Evolutionary conservation across 2,797 vertebrate species (phyloP).

Genomic region (Bothrops alternatus): DNA sequence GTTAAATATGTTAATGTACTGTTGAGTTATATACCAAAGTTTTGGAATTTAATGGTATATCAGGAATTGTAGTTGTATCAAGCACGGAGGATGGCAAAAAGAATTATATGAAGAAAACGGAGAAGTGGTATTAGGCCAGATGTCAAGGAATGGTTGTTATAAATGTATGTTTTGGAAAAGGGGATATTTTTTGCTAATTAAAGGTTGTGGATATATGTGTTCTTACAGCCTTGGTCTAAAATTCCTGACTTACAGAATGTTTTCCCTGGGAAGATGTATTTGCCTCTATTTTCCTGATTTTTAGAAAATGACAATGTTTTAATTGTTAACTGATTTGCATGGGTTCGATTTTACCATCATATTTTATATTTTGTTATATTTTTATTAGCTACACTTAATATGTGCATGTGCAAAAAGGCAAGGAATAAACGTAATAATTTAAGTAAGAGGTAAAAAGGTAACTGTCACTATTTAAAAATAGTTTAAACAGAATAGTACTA

Average conservation of each 20-base stretch:
- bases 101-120: neutral
- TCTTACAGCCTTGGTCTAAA: neutral
- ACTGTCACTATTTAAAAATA: neutral
- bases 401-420: neutral
- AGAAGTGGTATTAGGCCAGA: neutral
- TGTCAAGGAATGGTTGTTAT: neutral
- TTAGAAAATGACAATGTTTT: neutral
- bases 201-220: neutral
- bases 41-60: neutral
- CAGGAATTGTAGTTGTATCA: neutral
- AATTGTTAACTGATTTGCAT: neutral
- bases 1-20: neutral
- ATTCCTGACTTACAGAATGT: neutral
- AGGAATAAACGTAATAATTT: neutral
- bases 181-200: neutral
- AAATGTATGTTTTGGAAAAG: neutral
- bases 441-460: neutral
- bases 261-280: neutral
- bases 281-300: neutral
- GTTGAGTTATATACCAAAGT: neutral
- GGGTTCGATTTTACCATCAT: neutral
- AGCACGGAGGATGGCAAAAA: neutral
- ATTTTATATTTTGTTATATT: neutral
- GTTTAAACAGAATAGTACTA: neutral
- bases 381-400: neutral